phyloP scores from a whole-genome alignment of 2,888 invertebrate genomes.

The Ichneumoninae sp. region DNA sequence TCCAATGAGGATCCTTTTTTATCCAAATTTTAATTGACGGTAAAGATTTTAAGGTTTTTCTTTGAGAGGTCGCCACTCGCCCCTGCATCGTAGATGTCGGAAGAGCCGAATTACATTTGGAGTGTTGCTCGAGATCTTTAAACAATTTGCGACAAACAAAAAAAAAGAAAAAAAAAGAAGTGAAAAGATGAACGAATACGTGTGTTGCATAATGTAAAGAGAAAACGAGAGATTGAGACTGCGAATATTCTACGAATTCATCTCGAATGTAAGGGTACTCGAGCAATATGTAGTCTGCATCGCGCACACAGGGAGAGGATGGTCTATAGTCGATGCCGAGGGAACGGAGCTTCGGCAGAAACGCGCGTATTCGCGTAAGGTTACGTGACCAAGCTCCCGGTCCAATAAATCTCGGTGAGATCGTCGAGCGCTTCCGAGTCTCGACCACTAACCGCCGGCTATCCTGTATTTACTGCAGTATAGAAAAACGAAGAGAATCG shows the following conservation, averaged over 20 bases:
- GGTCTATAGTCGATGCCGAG: constrained; percentile 38
- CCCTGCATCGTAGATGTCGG: neutral
- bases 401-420: constrained; percentile 73
- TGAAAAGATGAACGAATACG: constrained; percentile 19
- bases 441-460: constrained; percentile 67
- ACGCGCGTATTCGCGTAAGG: constrained; percentile 37
- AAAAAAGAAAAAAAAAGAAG: constrained; percentile 21
- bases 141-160: constrained; percentile 4
- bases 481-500: constrained; percentile 72
- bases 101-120: neutral
- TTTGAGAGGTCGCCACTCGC: neutral
- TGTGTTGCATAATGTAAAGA: neutral
- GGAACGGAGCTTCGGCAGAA: constrained; percentile 32
- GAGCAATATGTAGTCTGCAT: constrained; percentile 23
- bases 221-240: neutral
- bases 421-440: constrained; percentile 71
- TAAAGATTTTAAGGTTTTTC: neutral
- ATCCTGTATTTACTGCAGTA: constrained; percentile 75
- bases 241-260: constrained; percentile 30
- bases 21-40: neutral
- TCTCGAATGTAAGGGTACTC: constrained; percentile 9
- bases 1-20: neutral
- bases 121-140: neutral
- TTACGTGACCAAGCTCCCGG: constrained; percentile 44
- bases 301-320: constrained; percentile 14